Conservation (phyloP, 1,140 invertebrate genomes). For the Phymastichus coffea region DNA sequence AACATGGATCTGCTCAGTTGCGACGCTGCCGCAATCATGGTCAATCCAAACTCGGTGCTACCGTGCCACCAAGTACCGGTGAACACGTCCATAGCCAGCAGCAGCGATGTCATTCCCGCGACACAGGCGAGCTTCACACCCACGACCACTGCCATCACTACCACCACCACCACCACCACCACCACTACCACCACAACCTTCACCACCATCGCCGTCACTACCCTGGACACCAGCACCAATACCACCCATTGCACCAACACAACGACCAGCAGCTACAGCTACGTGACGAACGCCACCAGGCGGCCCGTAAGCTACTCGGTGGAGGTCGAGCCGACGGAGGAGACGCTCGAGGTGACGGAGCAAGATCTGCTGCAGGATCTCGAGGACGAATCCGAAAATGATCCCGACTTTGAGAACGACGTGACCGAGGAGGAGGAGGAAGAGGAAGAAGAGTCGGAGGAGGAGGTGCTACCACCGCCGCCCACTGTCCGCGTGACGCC, state of each 20-base stretch:
- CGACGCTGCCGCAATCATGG: slow-evolving; percentile 71
- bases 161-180: not conserved
- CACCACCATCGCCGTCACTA: too few species aligned
- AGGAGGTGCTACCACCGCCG: too few species aligned
- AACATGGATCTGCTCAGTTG: slow-evolving; percentile 72
- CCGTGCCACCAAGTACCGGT: slow-evolving; percentile 60
- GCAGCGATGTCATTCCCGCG: not conserved
- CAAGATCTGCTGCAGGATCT: too few species aligned
- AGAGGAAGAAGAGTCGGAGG: slow-evolving; percentile 30
- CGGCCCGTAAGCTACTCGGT: slow-evolving; percentile 41
- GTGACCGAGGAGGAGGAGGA: slow-evolving; percentile 23
- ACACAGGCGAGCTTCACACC: not conserved
- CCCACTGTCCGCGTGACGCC: not conserved
- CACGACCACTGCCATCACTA: not conserved
- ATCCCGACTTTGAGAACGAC: slow-evolving; percentile 38
- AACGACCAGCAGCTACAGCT: too few species aligned
- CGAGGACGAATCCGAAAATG: not conserved
- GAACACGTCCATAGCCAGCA: slow-evolving; percentile 57
- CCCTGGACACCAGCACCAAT: too few species aligned
- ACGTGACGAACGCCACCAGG: slow-evolving; percentile 19
- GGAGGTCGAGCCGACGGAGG: slow-evolving; percentile 32
- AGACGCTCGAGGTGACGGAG: slow-evolving; percentile 17
- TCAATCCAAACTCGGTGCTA: slow-evolving; percentile 76
- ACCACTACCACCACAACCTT: too few species aligned
- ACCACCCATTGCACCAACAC: too few species aligned